These are phyloP conservation scores for Gymnobelideus leadbeateri DNA, from an alignment of 2,113 vertebrate genomes.

Conservation along the genomic window DNA sequence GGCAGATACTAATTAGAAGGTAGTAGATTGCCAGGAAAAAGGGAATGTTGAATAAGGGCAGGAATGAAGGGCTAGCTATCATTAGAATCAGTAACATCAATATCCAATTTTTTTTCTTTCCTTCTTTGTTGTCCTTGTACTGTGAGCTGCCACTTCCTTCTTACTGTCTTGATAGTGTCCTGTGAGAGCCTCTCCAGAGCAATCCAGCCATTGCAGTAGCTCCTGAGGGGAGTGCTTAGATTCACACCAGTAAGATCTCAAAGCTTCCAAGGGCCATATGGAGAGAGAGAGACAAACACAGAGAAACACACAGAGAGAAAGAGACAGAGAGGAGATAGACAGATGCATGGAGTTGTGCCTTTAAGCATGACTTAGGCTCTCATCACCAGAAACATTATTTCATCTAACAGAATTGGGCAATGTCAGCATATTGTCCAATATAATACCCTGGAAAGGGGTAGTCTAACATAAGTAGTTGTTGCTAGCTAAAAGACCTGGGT, in stretches of 20 bases:
- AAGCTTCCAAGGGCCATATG: not conserved
- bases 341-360: not conserved
- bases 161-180: not conserved
- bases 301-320: not conserved
- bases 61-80: not conserved
- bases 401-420: not conserved
- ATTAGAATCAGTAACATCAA: not conserved
- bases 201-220: not conserved
- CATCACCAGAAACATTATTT: not conserved
- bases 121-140: not conserved
- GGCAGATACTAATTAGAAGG: not conserved
- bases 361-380: not conserved
- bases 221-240: slow-evolving; percentile 44
- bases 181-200: not conserved
- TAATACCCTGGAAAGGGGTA: not conserved
- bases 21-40: not conserved
- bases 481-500: not conserved
- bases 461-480: not conserved
- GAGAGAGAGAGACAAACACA: not conserved
- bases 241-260: not conserved
- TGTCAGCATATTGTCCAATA: not conserved
- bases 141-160: not conserved
- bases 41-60: slow-evolving; percentile 7
- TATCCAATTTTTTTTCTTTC: not conserved
- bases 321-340: not conserved